Base-by-base conservation (phyloP, 2,113 vertebrate genomes). In the Polyodon spathula region DNA sequence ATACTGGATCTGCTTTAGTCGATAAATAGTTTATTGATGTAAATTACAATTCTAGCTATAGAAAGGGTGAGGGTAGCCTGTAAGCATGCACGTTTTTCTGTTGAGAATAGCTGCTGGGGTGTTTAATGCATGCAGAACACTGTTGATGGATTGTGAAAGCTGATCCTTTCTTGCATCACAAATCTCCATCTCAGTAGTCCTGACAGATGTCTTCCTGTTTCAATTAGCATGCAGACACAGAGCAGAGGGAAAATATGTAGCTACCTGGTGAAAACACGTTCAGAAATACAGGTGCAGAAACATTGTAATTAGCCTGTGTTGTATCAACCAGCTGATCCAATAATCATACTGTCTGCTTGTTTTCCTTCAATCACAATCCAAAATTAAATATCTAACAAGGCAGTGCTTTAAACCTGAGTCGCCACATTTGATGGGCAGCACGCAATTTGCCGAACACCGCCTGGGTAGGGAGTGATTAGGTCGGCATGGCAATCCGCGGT, bases 261-360 rank as follows among this genome's bases (percentile, higher is more conserved):
- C 63, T 27, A 51, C 66, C 74, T 68, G 73, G 73, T 64, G 71
- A 70, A 68, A 67, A 54, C 40, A 56, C 63, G 68, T 63, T 68
- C 59, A 71, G 73, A 69, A 67, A 69, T 62, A 53, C 77, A 83
- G 80, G 78, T 82, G 74, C 70, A 68, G 68, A 74, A 74, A 71
- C 42, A 66, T 66, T 72, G 72, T 86, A 85, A 88, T 88, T 87
- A 87, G 67, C 76, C 79, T 67, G 73, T 85, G 82, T 82, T 81
- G 80, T 85, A 79, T 79, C 78, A 78, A 78, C 76, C 80, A 76
- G 80, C 81, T 86, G 81, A 85, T 79, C 77, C 74, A 80, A 76
- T 84, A 87, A 88, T 86, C 83, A 82, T 76, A 71, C 70, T 70
- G 72, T 67, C 76, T 71, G 74, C 78, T 82, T 81, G 83, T 85